Percentiles rank a stretch among this genome's conserved stretches.
Evolutionary conservation across 2,797 vertebrate species (phyloP).

Genomic region (Leptatherina wallacei): DNA sequence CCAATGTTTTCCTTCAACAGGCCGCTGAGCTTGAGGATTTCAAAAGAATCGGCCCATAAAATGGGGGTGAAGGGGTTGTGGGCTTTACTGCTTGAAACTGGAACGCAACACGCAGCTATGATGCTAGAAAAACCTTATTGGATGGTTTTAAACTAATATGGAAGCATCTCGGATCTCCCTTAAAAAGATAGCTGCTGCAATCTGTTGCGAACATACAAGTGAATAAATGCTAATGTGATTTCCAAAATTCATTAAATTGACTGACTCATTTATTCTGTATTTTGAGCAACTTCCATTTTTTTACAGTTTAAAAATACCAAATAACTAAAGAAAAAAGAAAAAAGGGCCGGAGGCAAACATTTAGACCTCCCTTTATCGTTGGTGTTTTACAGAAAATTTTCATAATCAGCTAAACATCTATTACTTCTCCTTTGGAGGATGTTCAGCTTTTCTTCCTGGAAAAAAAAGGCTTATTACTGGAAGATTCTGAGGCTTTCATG

Average conservation of each 20-base stretch:
- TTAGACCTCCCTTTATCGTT: background rate
- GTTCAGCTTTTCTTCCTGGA: background rate
- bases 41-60: slow-evolving; percentile 20
- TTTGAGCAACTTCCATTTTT: background rate
- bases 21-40: slow-evolving; percentile 22
- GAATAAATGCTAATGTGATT: background rate
- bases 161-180: background rate
- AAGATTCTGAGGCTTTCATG: background rate
- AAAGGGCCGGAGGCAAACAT: background rate
- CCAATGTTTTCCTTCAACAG: background rate
- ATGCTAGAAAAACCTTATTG: background rate
- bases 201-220: background rate
- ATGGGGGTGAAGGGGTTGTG: background rate
- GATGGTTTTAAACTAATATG: background rate
- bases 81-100: background rate
- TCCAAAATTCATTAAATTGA: background rate
- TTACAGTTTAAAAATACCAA: background rate
- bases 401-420: background rate
- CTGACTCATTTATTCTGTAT: background rate
- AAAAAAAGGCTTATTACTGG: background rate
- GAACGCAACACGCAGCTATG: slow-evolving; percentile 15
- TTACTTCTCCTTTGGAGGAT: background rate
- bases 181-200: background rate
- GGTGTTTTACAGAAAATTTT: background rate
- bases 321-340: too few relatives aligned